Evolutionary conservation across 1,140 invertebrate species (phyloP).

Genomic region (Paraescarpia echinospica): DNA sequence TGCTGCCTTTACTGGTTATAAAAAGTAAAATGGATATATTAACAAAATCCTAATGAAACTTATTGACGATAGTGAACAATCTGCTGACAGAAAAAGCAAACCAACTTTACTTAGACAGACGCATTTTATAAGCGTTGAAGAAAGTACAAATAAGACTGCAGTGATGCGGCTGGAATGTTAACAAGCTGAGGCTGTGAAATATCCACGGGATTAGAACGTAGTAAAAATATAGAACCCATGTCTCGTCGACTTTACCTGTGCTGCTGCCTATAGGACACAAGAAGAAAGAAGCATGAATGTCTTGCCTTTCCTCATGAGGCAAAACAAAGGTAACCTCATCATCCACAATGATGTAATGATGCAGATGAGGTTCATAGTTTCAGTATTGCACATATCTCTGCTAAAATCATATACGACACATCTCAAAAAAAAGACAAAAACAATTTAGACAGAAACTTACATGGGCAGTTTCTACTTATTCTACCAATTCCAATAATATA

Average conservation of each 20-base stretch:
- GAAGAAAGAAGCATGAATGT: not conserved
- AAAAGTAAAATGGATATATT: no score
- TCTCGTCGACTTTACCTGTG: not conserved
- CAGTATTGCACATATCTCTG: not conserved
- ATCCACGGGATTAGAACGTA: not conserved
- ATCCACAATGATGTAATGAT: not conserved
- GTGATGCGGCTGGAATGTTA: not conserved
- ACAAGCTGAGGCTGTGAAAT: not conserved
- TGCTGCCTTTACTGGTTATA: no score
- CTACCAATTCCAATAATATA: not conserved
- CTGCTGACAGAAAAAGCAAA: no score
- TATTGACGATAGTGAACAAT: no score
- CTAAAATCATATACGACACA: not conserved
- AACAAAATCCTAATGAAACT: no score
- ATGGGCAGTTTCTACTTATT: not conserved
- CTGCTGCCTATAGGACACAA: not conserved
- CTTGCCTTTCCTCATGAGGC: not conserved
- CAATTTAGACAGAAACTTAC: not conserved
- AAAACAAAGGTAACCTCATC: not conserved
- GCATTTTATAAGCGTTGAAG: not conserved
- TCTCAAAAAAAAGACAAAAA: not conserved
- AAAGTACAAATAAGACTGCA: not conserved
- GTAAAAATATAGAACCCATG: not conserved
- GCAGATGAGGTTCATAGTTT: not conserved
- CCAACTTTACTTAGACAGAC: not conserved